These are phyloP conservation scores for Ophioninae sp. DNA, from an alignment of 2,888 invertebrate species.

Conservation along the genomic window DNA sequence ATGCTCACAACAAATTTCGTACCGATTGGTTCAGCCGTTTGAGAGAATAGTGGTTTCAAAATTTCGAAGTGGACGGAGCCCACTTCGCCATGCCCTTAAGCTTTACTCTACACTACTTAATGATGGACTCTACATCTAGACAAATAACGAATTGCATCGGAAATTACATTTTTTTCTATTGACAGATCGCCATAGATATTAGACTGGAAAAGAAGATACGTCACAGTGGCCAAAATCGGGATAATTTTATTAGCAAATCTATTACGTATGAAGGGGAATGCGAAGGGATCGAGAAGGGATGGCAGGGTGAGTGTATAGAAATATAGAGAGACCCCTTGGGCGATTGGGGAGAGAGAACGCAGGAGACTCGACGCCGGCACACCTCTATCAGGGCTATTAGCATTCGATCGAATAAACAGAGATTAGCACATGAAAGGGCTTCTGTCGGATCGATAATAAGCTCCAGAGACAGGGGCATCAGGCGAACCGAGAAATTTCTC, in stretches of 20 bases:
- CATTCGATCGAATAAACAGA: constrained; percentile 77
- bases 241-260: constrained; percentile 59
- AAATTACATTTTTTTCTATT: neutral
- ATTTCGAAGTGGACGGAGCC: too few relatives aligned
- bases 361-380: constrained; percentile 28
- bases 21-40: too few relatives aligned
- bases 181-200: neutral
- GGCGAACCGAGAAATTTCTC: constrained; percentile 51
- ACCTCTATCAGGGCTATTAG: constrained; percentile 65
- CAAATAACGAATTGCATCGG: too few relatives aligned
- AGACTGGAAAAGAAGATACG: constrained; percentile 10
- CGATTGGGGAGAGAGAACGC: constrained; percentile 46
- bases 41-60: too few relatives aligned
- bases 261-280: constrained; percentile 24
- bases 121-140: too few relatives aligned
- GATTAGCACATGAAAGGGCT: constrained; percentile 78
- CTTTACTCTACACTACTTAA: too few relatives aligned
- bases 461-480: constrained; percentile 49
- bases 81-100: too few relatives aligned
- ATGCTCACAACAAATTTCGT: too few relatives aligned
- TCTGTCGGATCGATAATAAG: constrained; percentile 63
- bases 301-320: constrained; percentile 20
- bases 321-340: constrained; percentile 43
- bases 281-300: constrained; percentile 19
- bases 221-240: constrained; percentile 39